A percentile compares a stretch with the other conserved stretches of the same genome.
These are phyloP conservation scores for Hybognathus amarus DNA, from an alignment of 2,797 vertebrate species.

Conservation along the genomic window DNA sequence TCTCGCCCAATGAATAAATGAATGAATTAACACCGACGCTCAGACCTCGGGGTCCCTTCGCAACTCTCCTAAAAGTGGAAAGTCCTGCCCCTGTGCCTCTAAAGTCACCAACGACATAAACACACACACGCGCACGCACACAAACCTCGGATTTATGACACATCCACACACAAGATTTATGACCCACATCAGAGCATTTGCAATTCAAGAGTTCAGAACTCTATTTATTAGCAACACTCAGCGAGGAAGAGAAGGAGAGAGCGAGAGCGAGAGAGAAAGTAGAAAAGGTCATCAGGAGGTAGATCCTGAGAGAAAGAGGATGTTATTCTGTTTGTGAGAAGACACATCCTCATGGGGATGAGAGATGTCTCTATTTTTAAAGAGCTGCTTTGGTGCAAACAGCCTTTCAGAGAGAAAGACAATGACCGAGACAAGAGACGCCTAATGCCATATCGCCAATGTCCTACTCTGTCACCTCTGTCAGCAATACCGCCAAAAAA, in stretches of 20 bases:
- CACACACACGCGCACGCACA: slow-evolving; percentile 39
- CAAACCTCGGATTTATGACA: slow-evolving; percentile 50
- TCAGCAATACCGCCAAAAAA: slow-evolving; percentile 22
- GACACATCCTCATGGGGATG: slow-evolving; percentile 30
- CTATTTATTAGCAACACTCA: slow-evolving; percentile 53
- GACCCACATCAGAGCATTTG: slow-evolving; percentile 58
- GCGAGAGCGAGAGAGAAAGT: not conserved
- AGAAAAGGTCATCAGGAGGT: slow-evolving; percentile 44
- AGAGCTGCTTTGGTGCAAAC: slow-evolving; percentile 35
- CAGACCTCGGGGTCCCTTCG: slow-evolving; percentile 48
- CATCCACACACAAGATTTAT: slow-evolving; percentile 57
- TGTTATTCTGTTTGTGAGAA: slow-evolving; percentile 45
- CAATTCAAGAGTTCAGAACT: slow-evolving; percentile 59
- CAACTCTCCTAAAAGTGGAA: slow-evolving; percentile 59
- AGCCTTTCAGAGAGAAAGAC: slow-evolving; percentile 34
- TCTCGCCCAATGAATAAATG: slow-evolving; percentile 59
- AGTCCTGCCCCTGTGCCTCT: slow-evolving; percentile 43
- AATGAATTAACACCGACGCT: slow-evolving; percentile 60
- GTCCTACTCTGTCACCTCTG: slow-evolving; percentile 44
- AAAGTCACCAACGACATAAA: slow-evolving; percentile 34
- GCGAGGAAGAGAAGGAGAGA: slow-evolving; percentile 25
- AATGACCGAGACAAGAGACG: slow-evolving; percentile 22
- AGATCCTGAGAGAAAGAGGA: slow-evolving; percentile 49
- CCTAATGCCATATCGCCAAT: slow-evolving; percentile 22
- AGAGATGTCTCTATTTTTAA: slow-evolving; percentile 46